Evolutionary conservation across 2,113 vertebrate species (phyloP).

Genomic region (Paramisgurnus dabryanus): DNA sequence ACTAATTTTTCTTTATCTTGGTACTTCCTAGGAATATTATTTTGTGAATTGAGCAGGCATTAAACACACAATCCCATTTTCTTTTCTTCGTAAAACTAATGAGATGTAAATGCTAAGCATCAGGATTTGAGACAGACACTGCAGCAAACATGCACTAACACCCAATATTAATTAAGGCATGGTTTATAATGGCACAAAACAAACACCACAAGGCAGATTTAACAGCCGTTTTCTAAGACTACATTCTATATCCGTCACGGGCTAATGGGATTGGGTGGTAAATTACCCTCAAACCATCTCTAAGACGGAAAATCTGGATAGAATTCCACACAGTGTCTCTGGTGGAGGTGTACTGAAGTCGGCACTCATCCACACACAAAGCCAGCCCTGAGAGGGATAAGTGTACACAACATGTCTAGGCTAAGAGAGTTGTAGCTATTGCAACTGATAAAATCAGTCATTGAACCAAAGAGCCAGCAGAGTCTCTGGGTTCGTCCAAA

Average conservation of each 20-base stretch:
- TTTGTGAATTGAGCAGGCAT: too few relatives aligned
- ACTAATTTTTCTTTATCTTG: too few relatives aligned
- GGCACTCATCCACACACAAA: slow-evolving; percentile 39
- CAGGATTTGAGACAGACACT: not conserved
- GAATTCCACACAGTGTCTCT: slow-evolving; percentile 46
- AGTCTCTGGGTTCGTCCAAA: slow-evolving; percentile 15
- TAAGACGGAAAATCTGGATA: slow-evolving; percentile 50
- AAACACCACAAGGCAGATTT: slow-evolving; percentile 49
- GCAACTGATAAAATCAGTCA: slow-evolving; percentile 46
- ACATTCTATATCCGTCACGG: slow-evolving; percentile 54
- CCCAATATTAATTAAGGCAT: slow-evolving; percentile 38
- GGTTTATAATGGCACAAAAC: slow-evolving; percentile 46
- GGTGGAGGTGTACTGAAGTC: slow-evolving; percentile 30
- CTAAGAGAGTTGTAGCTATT: slow-evolving; percentile 41
- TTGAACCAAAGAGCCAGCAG: slow-evolving; percentile 14
- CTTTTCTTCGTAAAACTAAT: slow-evolving; percentile 1
- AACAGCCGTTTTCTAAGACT: slow-evolving; percentile 50
- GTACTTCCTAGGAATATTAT: too few relatives aligned
- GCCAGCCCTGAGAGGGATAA: slow-evolving; percentile 49
- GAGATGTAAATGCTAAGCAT: not conserved
- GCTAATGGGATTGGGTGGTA: slow-evolving; percentile 55
- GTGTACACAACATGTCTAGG: slow-evolving; percentile 44
- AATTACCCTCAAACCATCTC: slow-evolving; percentile 51
- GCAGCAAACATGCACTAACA: slow-evolving; percentile 7
- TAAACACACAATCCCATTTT: not conserved